Percentiles rank a stretch among this genome's conserved stretches.
phyloP scores from a whole-genome alignment of 2,888 invertebrate genomes.

The Eustalomyia histrio region DNA sequence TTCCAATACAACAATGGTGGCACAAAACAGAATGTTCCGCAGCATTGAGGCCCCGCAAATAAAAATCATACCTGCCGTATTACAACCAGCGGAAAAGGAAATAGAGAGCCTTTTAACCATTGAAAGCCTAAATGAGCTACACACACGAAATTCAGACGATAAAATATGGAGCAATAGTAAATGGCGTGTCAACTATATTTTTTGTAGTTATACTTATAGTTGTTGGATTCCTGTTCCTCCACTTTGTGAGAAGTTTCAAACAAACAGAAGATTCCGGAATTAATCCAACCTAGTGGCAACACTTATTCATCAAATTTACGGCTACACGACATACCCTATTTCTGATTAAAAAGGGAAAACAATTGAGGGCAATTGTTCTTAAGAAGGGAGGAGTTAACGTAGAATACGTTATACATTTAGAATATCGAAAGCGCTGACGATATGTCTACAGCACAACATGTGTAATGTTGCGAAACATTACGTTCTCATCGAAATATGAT shows the following conservation, averaged over 20 bases:
- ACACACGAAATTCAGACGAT: conserved; percentile 2
- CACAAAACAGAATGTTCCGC: conserved; percentile 23
- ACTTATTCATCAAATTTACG: too few species aligned
- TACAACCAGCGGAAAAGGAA: conserved; percentile 22
- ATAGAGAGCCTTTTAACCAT: conserved; percentile 17
- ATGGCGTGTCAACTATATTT: conserved; percentile 25
- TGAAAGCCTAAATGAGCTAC: conserved; percentile 29
- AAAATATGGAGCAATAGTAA: conserved; percentile 17
- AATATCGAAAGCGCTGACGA: too few species aligned
- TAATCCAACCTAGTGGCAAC: too few species aligned
- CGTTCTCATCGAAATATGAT: too few species aligned
- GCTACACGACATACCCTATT: too few species aligned
- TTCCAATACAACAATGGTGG: conserved; percentile 18
- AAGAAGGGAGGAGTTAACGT: too few species aligned
- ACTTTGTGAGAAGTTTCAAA: conserved; percentile 13
- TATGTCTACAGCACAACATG: too few species aligned
- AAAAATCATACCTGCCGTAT: conserved; percentile 20
- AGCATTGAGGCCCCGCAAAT: conserved; percentile 35
- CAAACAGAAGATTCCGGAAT: too few species aligned
- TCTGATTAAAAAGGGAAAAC: too few species aligned
- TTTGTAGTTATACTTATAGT: not conserved
- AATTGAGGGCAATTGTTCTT: too few species aligned
- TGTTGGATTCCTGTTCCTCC: conserved; percentile 12
- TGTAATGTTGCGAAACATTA: too few species aligned
- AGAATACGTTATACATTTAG: too few species aligned